Conservation (phyloP, 1,140 invertebrate genomes). For the Drosophila subpulchrella region DNA sequence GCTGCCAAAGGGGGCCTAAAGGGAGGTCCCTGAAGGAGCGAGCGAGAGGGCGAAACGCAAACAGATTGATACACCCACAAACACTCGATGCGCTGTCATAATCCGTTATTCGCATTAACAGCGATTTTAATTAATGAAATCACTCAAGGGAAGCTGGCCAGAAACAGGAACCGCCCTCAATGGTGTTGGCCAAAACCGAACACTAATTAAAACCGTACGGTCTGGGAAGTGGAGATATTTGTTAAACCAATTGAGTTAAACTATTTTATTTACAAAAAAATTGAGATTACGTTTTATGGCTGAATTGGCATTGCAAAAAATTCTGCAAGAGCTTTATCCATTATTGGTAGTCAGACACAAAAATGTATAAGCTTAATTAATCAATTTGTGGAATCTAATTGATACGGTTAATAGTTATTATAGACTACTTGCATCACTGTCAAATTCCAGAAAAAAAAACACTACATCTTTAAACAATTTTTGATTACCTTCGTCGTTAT, state of each 20-base stretch:
- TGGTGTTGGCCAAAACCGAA: slow-evolving; percentile 20
- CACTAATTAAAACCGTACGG: slow-evolving; percentile 33
- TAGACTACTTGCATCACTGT: too few relatives aligned
- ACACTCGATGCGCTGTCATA: slow-evolving; percentile 68
- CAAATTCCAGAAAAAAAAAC: too few relatives aligned
- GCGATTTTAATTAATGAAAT: slow-evolving; percentile 82
- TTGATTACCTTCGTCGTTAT: too few relatives aligned
- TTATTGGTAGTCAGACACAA: not conserved
- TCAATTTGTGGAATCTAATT: not conserved
- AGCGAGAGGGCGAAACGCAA: slow-evolving; percentile 10
- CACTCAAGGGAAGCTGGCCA: slow-evolving; percentile 47
- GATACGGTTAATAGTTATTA: not conserved
- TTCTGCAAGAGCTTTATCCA: not conserved
- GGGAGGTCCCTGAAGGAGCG: slow-evolving; percentile 8
- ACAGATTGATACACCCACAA: slow-evolving; percentile 55
- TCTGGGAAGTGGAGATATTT: slow-evolving; percentile 1
- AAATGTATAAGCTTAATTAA: not conserved
- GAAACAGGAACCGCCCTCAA: slow-evolving; percentile 11
- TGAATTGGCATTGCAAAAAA: not conserved
- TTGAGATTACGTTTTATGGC: not conserved
- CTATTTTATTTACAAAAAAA: not conserved
- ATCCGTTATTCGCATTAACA: slow-evolving; percentile 75
- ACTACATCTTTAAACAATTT: too few relatives aligned
- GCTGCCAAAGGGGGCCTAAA: slow-evolving; percentile 9
- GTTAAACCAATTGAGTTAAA: slow-evolving; percentile 6